These are phyloP conservation scores for Protonibea diacanthus DNA, from an alignment of 2,797 vertebrate species.

Conservation along the genomic window DNA sequence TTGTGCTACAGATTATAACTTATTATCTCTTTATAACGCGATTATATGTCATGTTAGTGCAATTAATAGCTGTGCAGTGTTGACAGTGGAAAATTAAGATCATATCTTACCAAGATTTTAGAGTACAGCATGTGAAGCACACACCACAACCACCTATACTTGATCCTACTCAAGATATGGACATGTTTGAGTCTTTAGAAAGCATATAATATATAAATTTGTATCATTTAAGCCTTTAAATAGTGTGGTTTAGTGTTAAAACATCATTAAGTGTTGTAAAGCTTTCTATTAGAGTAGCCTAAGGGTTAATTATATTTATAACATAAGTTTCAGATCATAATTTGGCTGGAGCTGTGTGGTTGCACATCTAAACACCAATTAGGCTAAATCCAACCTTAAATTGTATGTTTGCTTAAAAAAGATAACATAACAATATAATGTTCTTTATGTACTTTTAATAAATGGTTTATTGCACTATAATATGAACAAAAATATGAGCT, in stretches of 20 bases:
- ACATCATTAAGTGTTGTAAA: not conserved
- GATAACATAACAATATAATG: not conserved
- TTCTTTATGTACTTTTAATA: not conserved
- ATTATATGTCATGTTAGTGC: fast-evolving
- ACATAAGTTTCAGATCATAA: not conserved
- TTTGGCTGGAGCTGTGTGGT: too few relatives aligned
- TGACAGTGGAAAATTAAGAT: too few relatives aligned
- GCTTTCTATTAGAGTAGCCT: not conserved
- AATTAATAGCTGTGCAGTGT: not conserved
- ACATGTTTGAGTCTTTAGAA: too few relatives aligned
- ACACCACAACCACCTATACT: too few relatives aligned
- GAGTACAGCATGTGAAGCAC: not conserved
- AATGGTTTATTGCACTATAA: not conserved
- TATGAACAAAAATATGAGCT: fast-evolving
- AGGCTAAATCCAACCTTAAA: not conserved
- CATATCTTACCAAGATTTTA: not conserved
- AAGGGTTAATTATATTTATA: not conserved
- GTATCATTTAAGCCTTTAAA: not conserved
- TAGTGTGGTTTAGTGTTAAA: not conserved
- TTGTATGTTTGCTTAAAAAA: not conserved
- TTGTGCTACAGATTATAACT: not conserved
- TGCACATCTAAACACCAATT: not conserved
- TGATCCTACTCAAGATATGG: not conserved
- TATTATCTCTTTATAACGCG: not conserved
- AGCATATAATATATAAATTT: not conserved